A percentile compares a stretch with the other conserved stretches of the same genome.
Conservation (phyloP, 2,797 vertebrate species). For the Bufotes viridis region DNA sequence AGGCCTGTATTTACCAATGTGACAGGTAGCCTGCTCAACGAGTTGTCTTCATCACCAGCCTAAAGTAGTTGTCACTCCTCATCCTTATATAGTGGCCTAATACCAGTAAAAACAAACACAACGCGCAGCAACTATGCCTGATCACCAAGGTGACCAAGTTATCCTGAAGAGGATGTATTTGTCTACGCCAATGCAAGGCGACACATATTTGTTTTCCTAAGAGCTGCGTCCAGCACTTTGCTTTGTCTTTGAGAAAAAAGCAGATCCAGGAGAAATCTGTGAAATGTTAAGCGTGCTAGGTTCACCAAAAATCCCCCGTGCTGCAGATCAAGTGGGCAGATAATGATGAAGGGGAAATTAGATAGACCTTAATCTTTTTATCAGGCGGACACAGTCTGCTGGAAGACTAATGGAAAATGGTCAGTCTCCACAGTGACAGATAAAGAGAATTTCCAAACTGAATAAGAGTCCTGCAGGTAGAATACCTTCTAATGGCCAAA, state of each 20-base stretch:
- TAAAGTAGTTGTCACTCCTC: neutral
- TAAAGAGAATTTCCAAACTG: neutral
- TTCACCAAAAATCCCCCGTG: conserved; percentile 45
- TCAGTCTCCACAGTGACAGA: neutral
- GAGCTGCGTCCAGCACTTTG: conserved; percentile 41
- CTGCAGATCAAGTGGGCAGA: neutral
- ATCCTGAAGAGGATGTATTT: conserved; percentile 43
- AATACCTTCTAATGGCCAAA: too few relatives aligned
- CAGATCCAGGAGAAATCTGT: conserved; percentile 25
- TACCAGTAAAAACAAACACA: conserved; percentile 19
- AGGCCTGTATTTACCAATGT: neutral
- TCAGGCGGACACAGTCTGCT: conserved; percentile 4
- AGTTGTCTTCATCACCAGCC: neutral
- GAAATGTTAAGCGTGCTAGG: conserved; percentile 61
- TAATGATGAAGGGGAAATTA: neutral
- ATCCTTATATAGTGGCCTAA: conserved; percentile 42
- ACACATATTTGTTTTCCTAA: conserved; percentile 49
- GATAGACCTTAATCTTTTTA: conserved; percentile 36
- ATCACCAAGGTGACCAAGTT: conserved; percentile 55
- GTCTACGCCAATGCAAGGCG: neutral
- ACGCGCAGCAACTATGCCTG: neutral
- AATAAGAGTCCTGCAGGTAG: too few relatives aligned
- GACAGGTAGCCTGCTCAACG: neutral
- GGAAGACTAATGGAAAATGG: conserved; percentile 36
- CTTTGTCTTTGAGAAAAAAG: conserved; percentile 39